These are phyloP conservation scores for Sinelater perroti DNA, from an alignment of 2,888 invertebrate species.

Conservation along the genomic window DNA sequence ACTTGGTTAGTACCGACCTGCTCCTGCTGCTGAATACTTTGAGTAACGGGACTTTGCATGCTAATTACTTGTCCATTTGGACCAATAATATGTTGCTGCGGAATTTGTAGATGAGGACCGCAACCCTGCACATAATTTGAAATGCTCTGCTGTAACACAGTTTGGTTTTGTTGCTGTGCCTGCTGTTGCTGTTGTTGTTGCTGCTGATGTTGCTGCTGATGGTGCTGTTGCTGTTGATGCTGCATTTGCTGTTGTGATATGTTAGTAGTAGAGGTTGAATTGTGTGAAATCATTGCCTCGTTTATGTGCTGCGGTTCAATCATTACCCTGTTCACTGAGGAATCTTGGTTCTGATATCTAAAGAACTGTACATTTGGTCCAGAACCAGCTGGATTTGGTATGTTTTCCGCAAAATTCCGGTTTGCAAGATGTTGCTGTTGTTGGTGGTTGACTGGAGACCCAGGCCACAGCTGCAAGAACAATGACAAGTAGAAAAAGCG, in stretches of 20 bases:
- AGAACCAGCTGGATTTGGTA: slow-evolving; percentile 49
- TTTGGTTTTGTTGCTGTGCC: slow-evolving; percentile 33
- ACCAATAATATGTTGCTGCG: slow-evolving; percentile 61
- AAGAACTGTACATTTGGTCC: slow-evolving; percentile 52
- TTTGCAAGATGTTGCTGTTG: slow-evolving; percentile 46
- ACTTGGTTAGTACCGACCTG: slow-evolving; percentile 37
- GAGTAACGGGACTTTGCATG: slow-evolving; percentile 60
- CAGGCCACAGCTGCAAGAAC: slow-evolving; percentile 49
- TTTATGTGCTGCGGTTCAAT: slow-evolving; percentile 43
- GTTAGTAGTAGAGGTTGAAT: slow-evolving; percentile 49
- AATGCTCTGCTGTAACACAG: slow-evolving; percentile 23
- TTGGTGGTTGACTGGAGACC: slow-evolving; percentile 45
- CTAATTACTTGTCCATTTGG: slow-evolving; percentile 70
- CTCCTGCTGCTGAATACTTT: slow-evolving; percentile 57
- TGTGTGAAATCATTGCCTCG: slow-evolving; percentile 25
- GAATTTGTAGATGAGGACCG: slow-evolving; percentile 44
- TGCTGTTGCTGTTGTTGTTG: slow-evolving; percentile 38
- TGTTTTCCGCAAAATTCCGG: slow-evolving; percentile 51
- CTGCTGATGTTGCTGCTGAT: slow-evolving; percentile 23
- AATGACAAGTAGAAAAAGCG: background rate
- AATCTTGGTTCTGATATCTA: slow-evolving; percentile 56
- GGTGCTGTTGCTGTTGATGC: slow-evolving; percentile 34
- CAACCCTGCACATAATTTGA: slow-evolving; percentile 35
- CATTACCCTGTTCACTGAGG: slow-evolving; percentile 49
- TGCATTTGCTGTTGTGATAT: slow-evolving; percentile 43